phyloP scores from a whole-genome alignment of 2,888 invertebrate genomes.

The Drosophila subquinaria region DNA sequence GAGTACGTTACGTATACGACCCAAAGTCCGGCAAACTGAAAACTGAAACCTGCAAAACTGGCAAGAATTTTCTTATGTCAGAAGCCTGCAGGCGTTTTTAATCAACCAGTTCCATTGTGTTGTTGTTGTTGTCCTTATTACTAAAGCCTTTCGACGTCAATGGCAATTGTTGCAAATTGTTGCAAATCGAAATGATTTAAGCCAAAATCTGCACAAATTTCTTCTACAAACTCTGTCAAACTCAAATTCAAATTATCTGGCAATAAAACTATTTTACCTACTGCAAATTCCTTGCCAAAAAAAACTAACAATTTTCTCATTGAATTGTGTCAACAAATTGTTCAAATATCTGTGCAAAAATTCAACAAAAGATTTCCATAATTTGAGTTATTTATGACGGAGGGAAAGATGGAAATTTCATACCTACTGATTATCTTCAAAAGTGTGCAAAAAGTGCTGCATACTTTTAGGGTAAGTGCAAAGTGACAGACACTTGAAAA shows the following conservation, averaged over 20 bases:
- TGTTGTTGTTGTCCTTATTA: slow-evolving; percentile 30
- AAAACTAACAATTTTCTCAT: neutral
- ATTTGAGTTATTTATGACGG: slow-evolving; percentile 1
- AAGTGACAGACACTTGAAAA: slow-evolving; percentile 21
- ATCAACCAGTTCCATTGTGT: slow-evolving; percentile 46
- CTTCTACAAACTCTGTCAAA: slow-evolving; percentile 15
- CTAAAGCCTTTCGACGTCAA: slow-evolving; percentile 50
- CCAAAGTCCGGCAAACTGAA: slow-evolving; percentile 7
- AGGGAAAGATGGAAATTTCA: neutral
- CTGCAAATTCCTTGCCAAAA: neutral
- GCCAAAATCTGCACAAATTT: slow-evolving; percentile 25
- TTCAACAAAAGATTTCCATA: slow-evolving; percentile 9
- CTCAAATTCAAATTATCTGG: slow-evolving; percentile 19
- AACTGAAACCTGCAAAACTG: slow-evolving; percentile 14
- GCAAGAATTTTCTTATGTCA: slow-evolving; percentile 45
- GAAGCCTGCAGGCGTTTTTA: slow-evolving; percentile 49
- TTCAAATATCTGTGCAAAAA: slow-evolving; percentile 9
- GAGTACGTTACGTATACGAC: slow-evolving; percentile 56
- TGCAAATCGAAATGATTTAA: slow-evolving; percentile 23
- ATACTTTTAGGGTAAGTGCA: slow-evolving; percentile 53
- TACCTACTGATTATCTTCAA: neutral
- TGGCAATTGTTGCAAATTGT: slow-evolving; percentile 27
- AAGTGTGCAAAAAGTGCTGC: slow-evolving; percentile 33
- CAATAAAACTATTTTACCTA: neutral
- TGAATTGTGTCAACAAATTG: slow-evolving; percentile 24